phyloP scores from a whole-genome alignment of 2,888 invertebrate genomes.

The Pimpla rufipes region DNA sequence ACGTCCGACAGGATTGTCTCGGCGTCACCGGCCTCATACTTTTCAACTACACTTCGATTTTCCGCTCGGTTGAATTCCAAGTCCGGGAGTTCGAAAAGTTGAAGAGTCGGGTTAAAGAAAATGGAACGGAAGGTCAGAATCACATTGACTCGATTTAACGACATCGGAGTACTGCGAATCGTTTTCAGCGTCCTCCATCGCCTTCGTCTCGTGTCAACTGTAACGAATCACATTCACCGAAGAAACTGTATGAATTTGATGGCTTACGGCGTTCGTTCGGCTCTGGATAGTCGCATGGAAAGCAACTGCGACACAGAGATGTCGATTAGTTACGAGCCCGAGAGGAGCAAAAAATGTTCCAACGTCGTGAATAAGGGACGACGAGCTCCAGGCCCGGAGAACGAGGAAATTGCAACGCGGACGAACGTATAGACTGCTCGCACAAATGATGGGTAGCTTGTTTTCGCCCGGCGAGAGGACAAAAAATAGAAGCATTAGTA shows the following conservation, averaged over 20 bases:
- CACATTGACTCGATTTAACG: not conserved
- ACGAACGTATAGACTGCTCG: conserved; percentile 19
- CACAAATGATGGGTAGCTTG: conserved; percentile 44
- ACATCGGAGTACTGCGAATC: not conserved
- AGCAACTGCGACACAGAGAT: conserved; percentile 5
- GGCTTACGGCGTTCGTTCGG: conserved; percentile 1
- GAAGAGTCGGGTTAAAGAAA: not conserved
- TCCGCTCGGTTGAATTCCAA: not conserved
- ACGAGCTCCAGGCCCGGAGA: conserved; percentile 13
- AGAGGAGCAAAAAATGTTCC: conserved; percentile 32
- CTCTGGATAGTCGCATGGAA: not conserved
- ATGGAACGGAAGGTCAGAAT: not conserved
- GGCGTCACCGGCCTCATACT: not conserved
- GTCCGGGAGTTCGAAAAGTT: not conserved
- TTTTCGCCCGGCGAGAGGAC: conserved; percentile 40
- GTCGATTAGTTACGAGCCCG: conserved; percentile 49
- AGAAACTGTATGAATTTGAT: conserved; percentile 51
- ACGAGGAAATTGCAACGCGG: not conserved
- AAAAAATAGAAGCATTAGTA: conserved; percentile 71
- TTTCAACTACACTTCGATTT: not conserved
- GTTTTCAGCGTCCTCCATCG: not conserved
- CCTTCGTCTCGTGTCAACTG: conserved; percentile 54
- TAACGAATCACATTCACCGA: conserved; percentile 62
- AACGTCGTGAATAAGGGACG: conserved; percentile 39
- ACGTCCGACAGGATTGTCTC: not conserved